A percentile compares a stretch with the other conserved stretches of the same genome.
Evolutionary conservation across 2,888 invertebrate genomes (phyloP).

Genomic region (Campoletis raptor): DNA sequence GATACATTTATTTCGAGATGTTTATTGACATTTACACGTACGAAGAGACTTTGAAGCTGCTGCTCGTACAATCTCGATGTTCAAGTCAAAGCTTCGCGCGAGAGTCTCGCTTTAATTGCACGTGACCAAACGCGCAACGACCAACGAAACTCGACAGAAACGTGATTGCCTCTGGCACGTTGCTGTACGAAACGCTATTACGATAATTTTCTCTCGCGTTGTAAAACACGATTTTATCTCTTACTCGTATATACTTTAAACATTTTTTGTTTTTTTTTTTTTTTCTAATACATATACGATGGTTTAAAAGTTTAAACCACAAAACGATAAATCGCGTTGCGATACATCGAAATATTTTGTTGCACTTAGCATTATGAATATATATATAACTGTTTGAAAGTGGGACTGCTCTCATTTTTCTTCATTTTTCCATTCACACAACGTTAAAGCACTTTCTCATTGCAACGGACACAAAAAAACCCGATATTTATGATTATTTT

Average conservation of each 20-base stretch:
- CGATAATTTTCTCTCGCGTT: constrained; percentile 42
- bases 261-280: background rate
- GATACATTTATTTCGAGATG: constrained; percentile 1
- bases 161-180: constrained; percentile 55
- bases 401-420: background rate
- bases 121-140: constrained; percentile 43
- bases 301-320: background rate
- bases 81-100: constrained; percentile 21
- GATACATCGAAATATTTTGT: constrained; percentile 12
- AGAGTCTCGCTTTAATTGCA: constrained; percentile 55
- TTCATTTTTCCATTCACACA: background rate
- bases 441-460: background rate
- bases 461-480: too few relatives aligned
- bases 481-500: too few relatives aligned
- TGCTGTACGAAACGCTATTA: constrained; percentile 11
- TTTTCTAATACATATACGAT: background rate
- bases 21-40: constrained; percentile 6
- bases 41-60: constrained; percentile 4
- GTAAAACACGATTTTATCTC: constrained; percentile 38
- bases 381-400: background rate
- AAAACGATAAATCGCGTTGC: background rate
- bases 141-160: constrained; percentile 55
- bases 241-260: background rate
- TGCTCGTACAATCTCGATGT: background rate
- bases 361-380: background rate